phyloP scores from a whole-genome alignment of 2,888 invertebrate genomes.

The Dynastes hyllus region DNA sequence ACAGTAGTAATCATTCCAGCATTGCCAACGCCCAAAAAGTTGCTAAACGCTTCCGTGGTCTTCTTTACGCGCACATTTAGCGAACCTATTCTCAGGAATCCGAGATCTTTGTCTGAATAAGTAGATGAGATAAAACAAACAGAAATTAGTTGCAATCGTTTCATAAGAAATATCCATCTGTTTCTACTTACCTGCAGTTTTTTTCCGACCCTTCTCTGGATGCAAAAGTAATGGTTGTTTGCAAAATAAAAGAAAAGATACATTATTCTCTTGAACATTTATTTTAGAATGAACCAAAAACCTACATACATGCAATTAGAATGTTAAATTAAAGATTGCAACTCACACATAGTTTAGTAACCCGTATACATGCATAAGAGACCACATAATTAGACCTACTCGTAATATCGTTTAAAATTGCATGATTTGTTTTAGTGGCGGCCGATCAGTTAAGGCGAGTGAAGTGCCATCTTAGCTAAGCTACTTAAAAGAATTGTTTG shows the following conservation, averaged over 20 bases:
- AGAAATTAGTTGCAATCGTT: not conserved
- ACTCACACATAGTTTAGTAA: not conserved
- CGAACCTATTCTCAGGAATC: conserved; percentile 93
- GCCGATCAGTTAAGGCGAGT: too few relatives aligned
- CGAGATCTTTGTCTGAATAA: conserved; percentile 86
- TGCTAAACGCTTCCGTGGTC: conserved; percentile 93
- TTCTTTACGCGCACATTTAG: conserved; percentile 93
- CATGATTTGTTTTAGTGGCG: too few relatives aligned
- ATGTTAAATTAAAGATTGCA: not conserved
- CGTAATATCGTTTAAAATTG: too few relatives aligned
- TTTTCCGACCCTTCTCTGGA: conserved; percentile 85
- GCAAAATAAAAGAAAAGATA: conserved; percentile 42
- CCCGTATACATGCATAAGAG: not conserved
- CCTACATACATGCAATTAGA: conserved; percentile 35
- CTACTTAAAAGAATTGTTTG: not conserved
- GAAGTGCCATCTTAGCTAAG: not conserved
- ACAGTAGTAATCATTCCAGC: conserved; percentile 68
- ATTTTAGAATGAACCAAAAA: conserved; percentile 21
- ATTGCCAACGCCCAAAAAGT: conserved; percentile 87
- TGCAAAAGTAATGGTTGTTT: conserved; percentile 61
- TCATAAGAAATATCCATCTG: not conserved
- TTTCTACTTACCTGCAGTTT: conserved; percentile 76
- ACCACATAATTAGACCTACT: not conserved
- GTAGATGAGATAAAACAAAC: conserved; percentile 27
- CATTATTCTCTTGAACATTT: conserved; percentile 7